Evolutionary conservation across 1,140 invertebrate species (phyloP).

Genomic region (Camponotus floridanus): DNA sequence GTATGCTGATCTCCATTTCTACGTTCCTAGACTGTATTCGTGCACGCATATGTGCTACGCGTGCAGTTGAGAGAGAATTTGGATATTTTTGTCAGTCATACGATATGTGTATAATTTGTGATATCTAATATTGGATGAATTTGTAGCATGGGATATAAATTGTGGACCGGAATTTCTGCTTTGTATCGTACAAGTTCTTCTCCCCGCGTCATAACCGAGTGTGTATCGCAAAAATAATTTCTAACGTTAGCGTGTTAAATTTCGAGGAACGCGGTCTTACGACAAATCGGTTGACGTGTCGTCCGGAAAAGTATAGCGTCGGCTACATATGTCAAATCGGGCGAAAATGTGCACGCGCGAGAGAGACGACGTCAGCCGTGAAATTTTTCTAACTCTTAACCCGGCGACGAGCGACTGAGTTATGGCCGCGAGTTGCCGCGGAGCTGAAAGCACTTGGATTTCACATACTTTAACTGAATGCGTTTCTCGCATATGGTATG

Average conservation of each 20-base stretch:
- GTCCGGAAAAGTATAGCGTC: conserved; percentile 22
- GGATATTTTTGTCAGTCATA: background rate
- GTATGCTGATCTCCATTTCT: conserved; percentile 80
- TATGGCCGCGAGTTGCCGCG: conserved; percentile 62
- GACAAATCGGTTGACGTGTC: background rate
- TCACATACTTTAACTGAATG: conserved; percentile 71
- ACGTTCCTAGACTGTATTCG: conserved; percentile 51
- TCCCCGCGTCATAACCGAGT: background rate
- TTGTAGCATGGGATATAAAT: background rate
- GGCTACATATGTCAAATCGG: conserved; percentile 27
- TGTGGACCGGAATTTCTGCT: background rate
- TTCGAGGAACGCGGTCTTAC: background rate
- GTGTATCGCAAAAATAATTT: conserved; percentile 6
- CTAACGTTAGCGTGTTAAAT: background rate
- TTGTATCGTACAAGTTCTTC: background rate
- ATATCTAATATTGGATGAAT: conserved; percentile 2
- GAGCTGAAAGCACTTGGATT: conserved; percentile 77
- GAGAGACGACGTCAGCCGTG: conserved; percentile 65
- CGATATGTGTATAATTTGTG: background rate
- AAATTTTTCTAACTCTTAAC: conserved; percentile 73
- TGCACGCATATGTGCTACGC: background rate
- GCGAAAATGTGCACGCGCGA: conserved; percentile 28
- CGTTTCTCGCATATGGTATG: background rate
- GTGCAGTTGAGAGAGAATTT: conserved; percentile 8
- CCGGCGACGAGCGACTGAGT: conserved; percentile 62